Conservation (phyloP, 1,140 invertebrate genomes). For the Amyelois transitella region DNA sequence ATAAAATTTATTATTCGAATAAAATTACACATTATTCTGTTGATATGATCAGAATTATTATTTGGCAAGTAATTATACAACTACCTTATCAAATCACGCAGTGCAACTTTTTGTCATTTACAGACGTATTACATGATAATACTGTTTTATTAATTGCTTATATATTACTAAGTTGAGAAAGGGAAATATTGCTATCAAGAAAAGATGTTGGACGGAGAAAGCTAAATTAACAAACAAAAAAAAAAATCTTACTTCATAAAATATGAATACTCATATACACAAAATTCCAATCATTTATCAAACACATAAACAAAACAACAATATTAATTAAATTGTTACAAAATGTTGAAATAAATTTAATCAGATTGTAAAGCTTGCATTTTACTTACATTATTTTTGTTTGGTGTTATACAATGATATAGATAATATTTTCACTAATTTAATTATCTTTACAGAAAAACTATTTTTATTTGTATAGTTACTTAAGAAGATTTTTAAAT, state of each 20-base stretch:
- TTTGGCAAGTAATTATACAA: conserved; percentile 28
- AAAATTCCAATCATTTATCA: too few relatives aligned
- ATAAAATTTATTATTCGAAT: background rate
- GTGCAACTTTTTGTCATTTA: conserved; percentile 38
- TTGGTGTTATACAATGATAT: background rate
- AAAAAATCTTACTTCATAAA: too few relatives aligned
- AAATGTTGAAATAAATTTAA: too few relatives aligned
- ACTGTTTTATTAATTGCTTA: conserved; percentile 20
- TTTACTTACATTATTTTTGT: too few relatives aligned
- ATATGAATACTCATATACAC: too few relatives aligned
- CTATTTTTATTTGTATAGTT: background rate
- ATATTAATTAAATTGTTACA: too few relatives aligned
- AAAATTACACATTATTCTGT: conserved; percentile 18
- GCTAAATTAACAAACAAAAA: background rate
- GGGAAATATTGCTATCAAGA: conserved; percentile 7
- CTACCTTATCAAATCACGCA: conserved; percentile 62
- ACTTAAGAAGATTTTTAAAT: background rate
- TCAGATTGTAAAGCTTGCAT: too few relatives aligned
- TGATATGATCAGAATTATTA: conserved; percentile 38
- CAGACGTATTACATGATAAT: conserved; percentile 19
- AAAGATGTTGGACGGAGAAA: background rate
- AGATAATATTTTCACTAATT: background rate
- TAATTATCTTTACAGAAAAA: background rate
- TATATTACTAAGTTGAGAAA: conserved; percentile 13
- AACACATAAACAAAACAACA: too few relatives aligned